phyloP scores from a whole-genome alignment of 2,113 vertebrate genomes.

The Pseudopodoces humilis region DNA sequence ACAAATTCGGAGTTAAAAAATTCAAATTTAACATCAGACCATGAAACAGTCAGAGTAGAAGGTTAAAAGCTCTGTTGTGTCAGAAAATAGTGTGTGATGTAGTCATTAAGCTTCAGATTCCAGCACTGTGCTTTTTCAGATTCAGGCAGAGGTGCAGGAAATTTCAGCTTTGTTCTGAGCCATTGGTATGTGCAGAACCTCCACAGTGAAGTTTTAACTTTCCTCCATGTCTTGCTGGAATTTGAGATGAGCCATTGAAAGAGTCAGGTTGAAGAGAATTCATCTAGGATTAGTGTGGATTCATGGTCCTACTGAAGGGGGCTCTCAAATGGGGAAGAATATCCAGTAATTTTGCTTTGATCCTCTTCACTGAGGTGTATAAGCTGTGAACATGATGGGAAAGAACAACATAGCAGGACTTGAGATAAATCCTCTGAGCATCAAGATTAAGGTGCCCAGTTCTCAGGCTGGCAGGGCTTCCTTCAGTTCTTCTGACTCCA shows the following conservation, averaged over 20 bases:
- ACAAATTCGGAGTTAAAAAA: not conserved
- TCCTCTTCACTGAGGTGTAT: not conserved
- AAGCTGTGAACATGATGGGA: not conserved
- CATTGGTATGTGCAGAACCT: not conserved
- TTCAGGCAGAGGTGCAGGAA: not conserved
- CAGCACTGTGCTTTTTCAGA: not conserved
- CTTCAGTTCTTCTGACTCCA: not conserved
- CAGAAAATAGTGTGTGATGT: not conserved
- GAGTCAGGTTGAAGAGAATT: not conserved
- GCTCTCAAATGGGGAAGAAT: not conserved
- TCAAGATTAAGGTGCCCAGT: not conserved
- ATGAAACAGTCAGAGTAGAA: not conserved
- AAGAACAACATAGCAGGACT: not conserved
- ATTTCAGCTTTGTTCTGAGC: not conserved
- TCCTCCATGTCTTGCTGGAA: not conserved
- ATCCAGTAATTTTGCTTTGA: not conserved
- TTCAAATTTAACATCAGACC: not conserved
- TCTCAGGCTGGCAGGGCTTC: not conserved
- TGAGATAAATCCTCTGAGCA: not conserved
- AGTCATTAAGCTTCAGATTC: not conserved
- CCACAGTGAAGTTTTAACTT: not conserved
- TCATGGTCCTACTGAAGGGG: not conserved
- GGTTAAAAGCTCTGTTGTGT: not conserved
- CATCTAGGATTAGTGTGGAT: not conserved
- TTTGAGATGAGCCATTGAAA: not conserved